These are phyloP conservation scores for Drosophila antonietae DNA, from an alignment of 2,888 invertebrate genomes.

Conservation along the genomic window DNA sequence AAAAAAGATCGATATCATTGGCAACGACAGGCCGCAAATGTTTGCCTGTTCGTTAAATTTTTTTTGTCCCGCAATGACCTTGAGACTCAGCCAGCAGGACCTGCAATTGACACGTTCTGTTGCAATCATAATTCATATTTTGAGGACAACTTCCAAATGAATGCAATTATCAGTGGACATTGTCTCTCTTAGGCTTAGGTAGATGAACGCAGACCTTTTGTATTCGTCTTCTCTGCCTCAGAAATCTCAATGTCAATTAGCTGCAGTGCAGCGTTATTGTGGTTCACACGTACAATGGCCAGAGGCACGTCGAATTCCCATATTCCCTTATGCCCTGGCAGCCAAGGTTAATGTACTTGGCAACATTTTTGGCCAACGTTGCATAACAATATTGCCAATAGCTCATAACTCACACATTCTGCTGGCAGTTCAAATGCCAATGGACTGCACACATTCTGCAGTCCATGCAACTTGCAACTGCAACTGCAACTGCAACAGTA, in stretches of 20 bases:
- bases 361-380: conserved; percentile 22
- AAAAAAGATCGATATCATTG: conserved; percentile 39
- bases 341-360: conserved; percentile 67
- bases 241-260: conserved; percentile 49
- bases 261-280: conserved; percentile 69
- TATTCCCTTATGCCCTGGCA: conserved; percentile 7
- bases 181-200: conserved; percentile 37
- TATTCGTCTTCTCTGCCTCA: not conserved
- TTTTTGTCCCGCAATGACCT: conserved; percentile 69
- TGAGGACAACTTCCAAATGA: conserved; percentile 41
- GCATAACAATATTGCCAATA: conserved; percentile 27
- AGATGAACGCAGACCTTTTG: conserved; percentile 23
- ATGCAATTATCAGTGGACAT: conserved; percentile 60
- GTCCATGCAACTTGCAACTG: conserved; percentile 40
- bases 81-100: conserved; percentile 45
- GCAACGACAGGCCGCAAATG: conserved; percentile 35
- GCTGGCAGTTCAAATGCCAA: conserved; percentile 56
- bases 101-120: conserved; percentile 74
- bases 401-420: conserved; percentile 7
- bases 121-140: conserved; percentile 78
- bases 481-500: conserved; percentile 17
- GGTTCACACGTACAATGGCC: conserved; percentile 65
- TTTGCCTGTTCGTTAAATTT: conserved; percentile 9
- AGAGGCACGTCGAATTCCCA: conserved; percentile 33
- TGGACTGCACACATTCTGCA: conserved; percentile 43